Percentiles rank a stretch among this genome's conserved stretches.
phyloP scores from a whole-genome alignment of 2,888 invertebrate species.

The Gryllus longicercus region DNA sequence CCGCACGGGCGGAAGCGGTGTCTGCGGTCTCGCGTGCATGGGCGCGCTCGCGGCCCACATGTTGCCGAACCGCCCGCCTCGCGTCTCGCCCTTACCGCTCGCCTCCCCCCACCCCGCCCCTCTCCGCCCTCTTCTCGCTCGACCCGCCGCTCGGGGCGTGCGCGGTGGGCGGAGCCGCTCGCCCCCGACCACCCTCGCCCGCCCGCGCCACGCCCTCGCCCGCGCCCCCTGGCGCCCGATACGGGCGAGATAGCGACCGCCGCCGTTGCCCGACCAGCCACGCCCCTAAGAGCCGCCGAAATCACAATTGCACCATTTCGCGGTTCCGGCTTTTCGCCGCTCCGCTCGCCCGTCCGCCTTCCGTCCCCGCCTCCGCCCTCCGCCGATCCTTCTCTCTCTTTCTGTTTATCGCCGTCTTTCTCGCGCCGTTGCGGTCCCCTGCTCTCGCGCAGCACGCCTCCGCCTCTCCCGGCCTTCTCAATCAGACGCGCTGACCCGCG shows the following conservation, averaged over 20 bases:
- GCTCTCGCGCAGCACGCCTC: too few species aligned
- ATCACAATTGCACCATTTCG: conserved; percentile 17
- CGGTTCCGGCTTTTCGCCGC: not conserved
- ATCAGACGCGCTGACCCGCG: conserved; percentile 17
- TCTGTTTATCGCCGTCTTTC: not conserved
- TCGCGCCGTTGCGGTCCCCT: not conserved
- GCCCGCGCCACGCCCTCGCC: not conserved
- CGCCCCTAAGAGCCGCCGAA: not conserved
- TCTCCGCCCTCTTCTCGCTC: not conserved
- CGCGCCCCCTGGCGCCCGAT: not conserved
- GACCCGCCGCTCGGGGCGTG: not conserved
- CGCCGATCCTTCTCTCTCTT: not conserved
- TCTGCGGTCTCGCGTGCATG: conserved; percentile 9
- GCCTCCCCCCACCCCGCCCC: not conserved
- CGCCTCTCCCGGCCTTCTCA: not conserved
- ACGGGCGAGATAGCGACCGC: not conserved
- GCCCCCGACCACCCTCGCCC: not conserved
- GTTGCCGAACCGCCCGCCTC: not conserved
- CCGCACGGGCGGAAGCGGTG: conserved; percentile 9
- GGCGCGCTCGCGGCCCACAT: not conserved
- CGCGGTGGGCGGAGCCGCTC: not conserved
- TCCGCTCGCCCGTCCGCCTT: not conserved
- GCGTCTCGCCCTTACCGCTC: not conserved
- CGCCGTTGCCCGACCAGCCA: not conserved
- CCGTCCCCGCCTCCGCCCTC: not conserved